phyloP scores from a whole-genome alignment of 2,888 invertebrate genomes.

The Parapristionchus giblindavisi region DNA sequence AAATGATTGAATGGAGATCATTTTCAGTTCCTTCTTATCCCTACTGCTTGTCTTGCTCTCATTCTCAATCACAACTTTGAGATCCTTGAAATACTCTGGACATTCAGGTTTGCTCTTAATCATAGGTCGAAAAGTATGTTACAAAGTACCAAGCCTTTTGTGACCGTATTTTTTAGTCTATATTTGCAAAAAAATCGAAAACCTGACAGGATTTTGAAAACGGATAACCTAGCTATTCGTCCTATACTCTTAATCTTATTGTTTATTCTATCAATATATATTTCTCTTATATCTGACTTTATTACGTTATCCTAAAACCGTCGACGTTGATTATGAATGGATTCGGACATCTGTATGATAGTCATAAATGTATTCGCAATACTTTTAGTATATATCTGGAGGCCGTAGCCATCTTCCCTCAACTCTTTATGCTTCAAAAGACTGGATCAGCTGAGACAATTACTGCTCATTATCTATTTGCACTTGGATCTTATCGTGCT shows the following conservation, averaged over 20 bases:
- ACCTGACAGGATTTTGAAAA: too few relatives aligned
- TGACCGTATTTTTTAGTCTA: too few relatives aligned
- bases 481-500: constrained; percentile 73
- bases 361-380: too few relatives aligned
- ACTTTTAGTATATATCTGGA: constrained; percentile 86
- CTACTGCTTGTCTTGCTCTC: constrained; percentile 84
- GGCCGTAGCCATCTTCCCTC: constrained; percentile 96
- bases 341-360: too few relatives aligned
- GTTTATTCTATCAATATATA: too few relatives aligned
- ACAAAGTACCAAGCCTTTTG: too few relatives aligned
- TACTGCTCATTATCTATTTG: constrained; percentile 79
- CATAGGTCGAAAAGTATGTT: constrained; percentile 74
- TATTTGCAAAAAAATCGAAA: too few relatives aligned
- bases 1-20: background rate
- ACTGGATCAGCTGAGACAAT: constrained; percentile 97
- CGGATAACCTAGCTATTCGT: too few relatives aligned
- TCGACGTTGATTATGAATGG: too few relatives aligned
- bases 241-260: too few relatives aligned
- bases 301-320: too few relatives aligned
- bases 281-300: too few relatives aligned
- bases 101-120: constrained; percentile 75
- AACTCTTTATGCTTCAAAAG: constrained; percentile 92
- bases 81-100: constrained; percentile 88
- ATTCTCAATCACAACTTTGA: constrained; percentile 94
- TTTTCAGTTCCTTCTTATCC: constrained; percentile 89